phyloP scores from a whole-genome alignment of 2,113 vertebrate species.

The Oryzias curvinotus region DNA sequence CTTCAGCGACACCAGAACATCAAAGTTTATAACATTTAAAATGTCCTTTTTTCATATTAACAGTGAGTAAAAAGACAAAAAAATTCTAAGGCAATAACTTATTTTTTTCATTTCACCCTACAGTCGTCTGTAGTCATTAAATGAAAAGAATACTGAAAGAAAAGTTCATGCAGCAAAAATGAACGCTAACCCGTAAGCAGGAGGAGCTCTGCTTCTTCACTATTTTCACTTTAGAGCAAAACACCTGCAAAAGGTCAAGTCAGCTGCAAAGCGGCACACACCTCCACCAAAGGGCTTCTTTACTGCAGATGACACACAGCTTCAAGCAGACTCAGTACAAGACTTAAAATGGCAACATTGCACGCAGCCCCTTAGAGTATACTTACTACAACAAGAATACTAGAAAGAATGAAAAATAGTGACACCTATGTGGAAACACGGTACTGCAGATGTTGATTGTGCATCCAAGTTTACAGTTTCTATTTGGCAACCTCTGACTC shows the following conservation, averaged over 20 bases:
- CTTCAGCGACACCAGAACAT: conserved; percentile 43
- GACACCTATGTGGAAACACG: neutral
- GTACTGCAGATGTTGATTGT: conserved; percentile 15
- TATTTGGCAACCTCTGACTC: neutral
- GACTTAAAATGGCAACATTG: conserved; percentile 20
- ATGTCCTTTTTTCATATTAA: conserved; percentile 16
- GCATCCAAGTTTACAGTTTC: conserved; percentile 15
- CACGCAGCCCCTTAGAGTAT: conserved; percentile 22
- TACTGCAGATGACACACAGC: conserved; percentile 16
- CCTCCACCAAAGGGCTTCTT: conserved; percentile 1
- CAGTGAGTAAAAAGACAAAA: conserved; percentile 17
- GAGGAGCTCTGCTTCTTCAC: conserved; percentile 8
- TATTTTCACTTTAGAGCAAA: conserved; percentile 8
- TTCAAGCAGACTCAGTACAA: conserved; percentile 11
- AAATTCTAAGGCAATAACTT: conserved; percentile 16
- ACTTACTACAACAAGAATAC: conserved; percentile 3
- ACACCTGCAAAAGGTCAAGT: conserved; percentile 13
- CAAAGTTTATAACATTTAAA: conserved; percentile 27
- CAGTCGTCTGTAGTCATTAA: conserved; percentile 1
- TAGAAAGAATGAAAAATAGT: neutral
- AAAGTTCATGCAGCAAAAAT: conserved; percentile 24
- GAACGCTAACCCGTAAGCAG: conserved; percentile 15
- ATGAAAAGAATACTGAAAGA: conserved; percentile 14
- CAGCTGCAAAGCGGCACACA: conserved; percentile 18
- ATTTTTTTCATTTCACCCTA: neutral